These are phyloP conservation scores for Acanthochromis polyacanthus DNA, from an alignment of 2,113 vertebrate species.

Conservation along the genomic window DNA sequence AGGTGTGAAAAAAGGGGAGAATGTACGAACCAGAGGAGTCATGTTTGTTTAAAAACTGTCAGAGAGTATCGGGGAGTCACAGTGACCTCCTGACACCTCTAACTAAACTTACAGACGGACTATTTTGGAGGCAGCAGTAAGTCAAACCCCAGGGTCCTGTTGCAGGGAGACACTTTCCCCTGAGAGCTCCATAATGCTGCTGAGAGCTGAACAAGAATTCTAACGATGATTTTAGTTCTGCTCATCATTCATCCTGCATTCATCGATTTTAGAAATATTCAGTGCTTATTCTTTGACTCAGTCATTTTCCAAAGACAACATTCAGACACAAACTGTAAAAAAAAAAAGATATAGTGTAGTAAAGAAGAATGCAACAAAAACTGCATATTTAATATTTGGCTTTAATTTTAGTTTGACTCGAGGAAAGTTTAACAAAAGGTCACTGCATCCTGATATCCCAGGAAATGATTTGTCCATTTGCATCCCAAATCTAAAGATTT, in stretches of 20 bases:
- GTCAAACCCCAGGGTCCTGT: conserved; percentile 76
- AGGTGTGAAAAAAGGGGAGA: conserved; percentile 23
- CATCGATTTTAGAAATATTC: neutral
- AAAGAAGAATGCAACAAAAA: neutral
- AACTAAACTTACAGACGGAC: conserved; percentile 71
- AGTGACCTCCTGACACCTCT: conserved; percentile 40
- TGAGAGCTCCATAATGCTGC: conserved; percentile 20
- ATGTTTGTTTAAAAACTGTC: neutral
- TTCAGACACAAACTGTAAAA: neutral
- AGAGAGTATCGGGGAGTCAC: conserved; percentile 25
- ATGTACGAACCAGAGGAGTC: neutral
- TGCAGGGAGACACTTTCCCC: conserved; percentile 62
- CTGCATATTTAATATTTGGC: neutral
- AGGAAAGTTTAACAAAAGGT: neutral
- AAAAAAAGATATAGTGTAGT: neutral
- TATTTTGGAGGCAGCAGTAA: conserved; percentile 78
- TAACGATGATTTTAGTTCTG: neutral
- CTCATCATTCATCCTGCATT: neutral
- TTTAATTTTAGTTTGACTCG: neutral
- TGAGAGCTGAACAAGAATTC: conserved; percentile 17
- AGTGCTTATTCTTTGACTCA: neutral
- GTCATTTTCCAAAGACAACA: neutral
- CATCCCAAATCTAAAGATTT: neutral
- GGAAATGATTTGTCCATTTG: no score
- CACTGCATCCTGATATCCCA: neutral